Conservation (phyloP, 2,113 vertebrate genomes). For the Apistogramma diplotaenia region DNA sequence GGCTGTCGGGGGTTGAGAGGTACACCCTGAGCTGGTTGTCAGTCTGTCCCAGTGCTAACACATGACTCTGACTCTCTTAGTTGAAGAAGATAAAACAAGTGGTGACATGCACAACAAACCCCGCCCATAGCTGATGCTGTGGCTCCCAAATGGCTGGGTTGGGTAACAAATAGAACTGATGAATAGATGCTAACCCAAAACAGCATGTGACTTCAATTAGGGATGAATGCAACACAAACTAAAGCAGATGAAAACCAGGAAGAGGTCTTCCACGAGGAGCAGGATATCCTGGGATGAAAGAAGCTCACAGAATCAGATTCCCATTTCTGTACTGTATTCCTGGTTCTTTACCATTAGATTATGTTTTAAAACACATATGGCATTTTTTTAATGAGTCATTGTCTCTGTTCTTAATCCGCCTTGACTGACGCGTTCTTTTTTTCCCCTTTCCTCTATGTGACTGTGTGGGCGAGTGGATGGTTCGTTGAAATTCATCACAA, state of each 20-base stretch:
- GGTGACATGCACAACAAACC: too few species aligned
- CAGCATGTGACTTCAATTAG: too few species aligned
- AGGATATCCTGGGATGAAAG: neutral
- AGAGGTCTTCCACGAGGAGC: neutral
- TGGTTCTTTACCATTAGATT: neutral
- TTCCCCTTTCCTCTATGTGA: neutral
- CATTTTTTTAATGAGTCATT: conserved; percentile 18
- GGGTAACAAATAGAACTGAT: too few species aligned
- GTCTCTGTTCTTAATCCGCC: neutral
- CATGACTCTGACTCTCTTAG: too few species aligned
- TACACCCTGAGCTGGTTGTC: neutral
- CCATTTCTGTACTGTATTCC: neutral
- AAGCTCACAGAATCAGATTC: neutral
- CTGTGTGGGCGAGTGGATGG: neutral
- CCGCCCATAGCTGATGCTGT: too few species aligned
- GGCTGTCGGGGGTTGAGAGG: neutral
- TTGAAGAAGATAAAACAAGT: too few species aligned
- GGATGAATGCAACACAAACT: too few species aligned
- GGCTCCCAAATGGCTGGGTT: too few species aligned
- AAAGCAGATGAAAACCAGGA: too few species aligned
- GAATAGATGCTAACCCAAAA: too few species aligned
- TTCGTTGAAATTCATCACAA: conserved; percentile 46
- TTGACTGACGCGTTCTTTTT: neutral
- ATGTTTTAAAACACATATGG: neutral
- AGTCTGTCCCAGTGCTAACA: neutral